Percentiles rank a stretch among this genome's conserved stretches.
These are phyloP conservation scores for Philereme vetulata DNA, from an alignment of 2,888 invertebrate genomes.

Conservation along the genomic window DNA sequence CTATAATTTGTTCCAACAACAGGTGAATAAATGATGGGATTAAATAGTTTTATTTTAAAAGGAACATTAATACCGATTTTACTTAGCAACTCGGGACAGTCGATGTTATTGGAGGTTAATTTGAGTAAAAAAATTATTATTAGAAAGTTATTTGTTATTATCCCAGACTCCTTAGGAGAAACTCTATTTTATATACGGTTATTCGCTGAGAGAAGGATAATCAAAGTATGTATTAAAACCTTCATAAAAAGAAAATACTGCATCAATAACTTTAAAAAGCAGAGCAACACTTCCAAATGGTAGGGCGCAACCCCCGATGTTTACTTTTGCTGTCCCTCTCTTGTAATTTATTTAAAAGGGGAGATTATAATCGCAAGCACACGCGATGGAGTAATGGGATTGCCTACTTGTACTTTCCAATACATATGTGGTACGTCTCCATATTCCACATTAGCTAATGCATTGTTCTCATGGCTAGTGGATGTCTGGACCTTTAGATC, in stretches of 20 bases:
- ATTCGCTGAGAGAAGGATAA: too few species aligned
- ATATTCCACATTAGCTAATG: slow-evolving; percentile 5
- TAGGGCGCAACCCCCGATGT: slow-evolving; percentile 30
- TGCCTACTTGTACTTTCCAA: slow-evolving; percentile 38
- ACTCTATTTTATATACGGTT: too few species aligned
- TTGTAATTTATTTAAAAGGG: slow-evolving; percentile 51
- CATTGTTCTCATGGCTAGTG: slow-evolving; percentile 4
- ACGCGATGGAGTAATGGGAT: slow-evolving; percentile 44
- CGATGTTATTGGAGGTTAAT: too few species aligned
- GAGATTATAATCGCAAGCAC: slow-evolving; percentile 39
- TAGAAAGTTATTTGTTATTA: too few species aligned
- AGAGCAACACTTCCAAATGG: slow-evolving; percentile 9
- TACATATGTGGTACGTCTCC: slow-evolving; percentile 11
- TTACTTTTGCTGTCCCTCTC: slow-evolving; percentile 44
- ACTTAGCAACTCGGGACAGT: too few species aligned
- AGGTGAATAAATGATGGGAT: too few species aligned
- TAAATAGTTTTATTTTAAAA: too few species aligned
- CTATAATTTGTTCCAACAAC: too few species aligned
- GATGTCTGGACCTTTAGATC: not conserved
- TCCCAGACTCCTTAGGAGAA: too few species aligned
- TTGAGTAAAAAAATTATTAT: too few species aligned
- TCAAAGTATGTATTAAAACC: not conserved
- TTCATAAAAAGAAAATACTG: not conserved
- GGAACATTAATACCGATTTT: too few species aligned
- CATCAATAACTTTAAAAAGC: not conserved